Evolutionary conservation across 2,797 vertebrate species (phyloP).

Genomic region (Morelia viridis): DNA sequence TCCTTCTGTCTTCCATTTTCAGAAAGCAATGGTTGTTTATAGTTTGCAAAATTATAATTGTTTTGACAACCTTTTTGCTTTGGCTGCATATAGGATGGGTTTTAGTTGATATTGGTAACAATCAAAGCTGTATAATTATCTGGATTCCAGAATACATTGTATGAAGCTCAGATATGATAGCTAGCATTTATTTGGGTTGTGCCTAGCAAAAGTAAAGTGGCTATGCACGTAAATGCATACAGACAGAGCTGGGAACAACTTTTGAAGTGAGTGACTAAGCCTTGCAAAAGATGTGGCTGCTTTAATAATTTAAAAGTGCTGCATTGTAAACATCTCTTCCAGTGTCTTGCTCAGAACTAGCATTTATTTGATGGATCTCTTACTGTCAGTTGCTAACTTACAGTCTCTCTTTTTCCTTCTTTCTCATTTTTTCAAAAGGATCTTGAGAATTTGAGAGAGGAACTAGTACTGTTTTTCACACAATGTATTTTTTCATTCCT

Average conservation of each 20-base stretch:
- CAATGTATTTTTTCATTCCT: not conserved
- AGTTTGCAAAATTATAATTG: not conserved
- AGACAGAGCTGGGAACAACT: not conserved
- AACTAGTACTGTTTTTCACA: not conserved
- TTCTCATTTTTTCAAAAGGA: not conserved
- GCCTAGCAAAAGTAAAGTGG: not conserved
- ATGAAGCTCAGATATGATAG: not conserved
- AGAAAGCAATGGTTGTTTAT: not conserved
- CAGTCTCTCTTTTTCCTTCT: not conserved
- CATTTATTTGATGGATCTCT: not conserved
- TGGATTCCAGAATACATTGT: not conserved
- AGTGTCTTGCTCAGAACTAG: not conserved
- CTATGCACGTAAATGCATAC: not conserved
- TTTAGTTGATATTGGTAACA: not conserved
- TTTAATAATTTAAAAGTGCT: not conserved
- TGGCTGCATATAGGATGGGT: not conserved
- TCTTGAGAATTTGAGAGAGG: not conserved
- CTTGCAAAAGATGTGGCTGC: not conserved
- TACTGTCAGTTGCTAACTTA: too few species aligned
- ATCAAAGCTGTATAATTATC: not conserved
- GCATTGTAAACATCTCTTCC: not conserved
- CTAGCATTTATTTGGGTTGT: not conserved
- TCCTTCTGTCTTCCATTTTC: not conserved
- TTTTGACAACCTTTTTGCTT: not conserved
- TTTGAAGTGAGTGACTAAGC: not conserved